Conservation (phyloP, 2,113 vertebrate genomes). For the Nothoprocta perdicaria region DNA sequence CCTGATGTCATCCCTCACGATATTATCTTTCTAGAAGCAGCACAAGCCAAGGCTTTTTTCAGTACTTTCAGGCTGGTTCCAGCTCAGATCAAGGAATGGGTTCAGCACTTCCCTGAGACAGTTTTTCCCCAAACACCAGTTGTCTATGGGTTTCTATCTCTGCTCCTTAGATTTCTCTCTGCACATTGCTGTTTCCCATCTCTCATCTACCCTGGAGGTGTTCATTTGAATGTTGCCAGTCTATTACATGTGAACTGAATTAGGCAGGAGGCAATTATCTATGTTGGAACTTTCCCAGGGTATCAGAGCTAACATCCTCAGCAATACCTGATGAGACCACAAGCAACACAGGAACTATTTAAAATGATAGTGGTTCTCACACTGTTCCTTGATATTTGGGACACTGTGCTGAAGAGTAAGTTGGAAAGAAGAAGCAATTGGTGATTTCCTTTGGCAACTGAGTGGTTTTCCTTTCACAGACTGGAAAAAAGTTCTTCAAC, state of each 20-base stretch:
- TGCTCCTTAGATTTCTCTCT: constrained; percentile 4
- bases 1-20: not conserved
- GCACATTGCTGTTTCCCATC: constrained; percentile 23
- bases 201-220: not conserved
- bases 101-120: not conserved
- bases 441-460: not conserved
- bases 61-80: not conserved
- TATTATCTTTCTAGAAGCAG: not conserved
- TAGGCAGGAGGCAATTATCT: constrained; percentile 48
- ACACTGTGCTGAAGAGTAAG: not conserved
- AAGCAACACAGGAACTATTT: not conserved
- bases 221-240: constrained; percentile 3
- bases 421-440: not conserved
- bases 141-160: constrained; percentile 6
- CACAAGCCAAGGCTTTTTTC: not conserved
- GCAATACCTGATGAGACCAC: constrained; percentile 21
- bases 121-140: not conserved
- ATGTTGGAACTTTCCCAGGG: constrained; percentile 57
- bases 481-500: not conserved
- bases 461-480: not conserved
- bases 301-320: constrained; percentile 34
- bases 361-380: constrained; percentile 17
- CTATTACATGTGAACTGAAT: constrained; percentile 28
- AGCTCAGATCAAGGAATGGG: not conserved
- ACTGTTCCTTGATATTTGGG: not conserved